These are phyloP conservation scores for Pasiphila rectangulata DNA, from an alignment of 2,888 invertebrate species.

Conservation along the genomic window DNA sequence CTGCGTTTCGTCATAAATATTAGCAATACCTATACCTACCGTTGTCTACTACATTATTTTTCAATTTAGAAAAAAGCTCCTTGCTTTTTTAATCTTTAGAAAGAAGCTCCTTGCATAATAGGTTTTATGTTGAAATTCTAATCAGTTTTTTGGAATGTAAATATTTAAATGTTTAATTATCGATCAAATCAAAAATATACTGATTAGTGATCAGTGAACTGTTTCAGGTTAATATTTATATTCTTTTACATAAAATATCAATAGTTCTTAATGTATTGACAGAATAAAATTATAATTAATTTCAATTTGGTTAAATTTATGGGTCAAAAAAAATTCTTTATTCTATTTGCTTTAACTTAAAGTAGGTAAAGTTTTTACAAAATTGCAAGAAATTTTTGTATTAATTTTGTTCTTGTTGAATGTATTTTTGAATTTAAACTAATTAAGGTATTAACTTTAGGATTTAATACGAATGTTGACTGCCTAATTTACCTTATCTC, in stretches of 20 bases:
- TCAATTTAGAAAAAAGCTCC: too few species aligned
- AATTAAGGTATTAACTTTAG: too few species aligned
- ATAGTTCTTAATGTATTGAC: constrained; percentile 17
- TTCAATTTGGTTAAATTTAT: constrained; percentile 14
- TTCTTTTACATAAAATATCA: constrained; percentile 9
- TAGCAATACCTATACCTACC: too few species aligned
- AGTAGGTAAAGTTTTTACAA: not conserved
- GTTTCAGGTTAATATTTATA: constrained; percentile 13
- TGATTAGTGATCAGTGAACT: not conserved
- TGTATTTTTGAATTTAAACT: too few species aligned
- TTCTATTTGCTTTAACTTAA: not conserved
- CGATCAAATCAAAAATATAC: too few species aligned
- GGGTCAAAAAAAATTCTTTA: constrained; percentile 2
- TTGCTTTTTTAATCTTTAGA: not conserved
- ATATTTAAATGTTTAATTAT: not conserved
- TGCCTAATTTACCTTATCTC: constrained; percentile 34
- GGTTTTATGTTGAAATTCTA: too few species aligned
- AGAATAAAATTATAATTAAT: constrained; percentile 18
- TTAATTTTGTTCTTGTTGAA: too few species aligned
- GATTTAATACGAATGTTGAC: too few species aligned
- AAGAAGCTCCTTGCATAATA: too few species aligned
- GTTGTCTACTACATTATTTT: too few species aligned
- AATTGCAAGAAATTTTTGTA: not conserved
- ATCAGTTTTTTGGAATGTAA: too few species aligned
- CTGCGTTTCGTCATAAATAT: too few species aligned